Conservation (phyloP, 1,140 invertebrate genomes). For the Drosophila micromelanica region DNA sequence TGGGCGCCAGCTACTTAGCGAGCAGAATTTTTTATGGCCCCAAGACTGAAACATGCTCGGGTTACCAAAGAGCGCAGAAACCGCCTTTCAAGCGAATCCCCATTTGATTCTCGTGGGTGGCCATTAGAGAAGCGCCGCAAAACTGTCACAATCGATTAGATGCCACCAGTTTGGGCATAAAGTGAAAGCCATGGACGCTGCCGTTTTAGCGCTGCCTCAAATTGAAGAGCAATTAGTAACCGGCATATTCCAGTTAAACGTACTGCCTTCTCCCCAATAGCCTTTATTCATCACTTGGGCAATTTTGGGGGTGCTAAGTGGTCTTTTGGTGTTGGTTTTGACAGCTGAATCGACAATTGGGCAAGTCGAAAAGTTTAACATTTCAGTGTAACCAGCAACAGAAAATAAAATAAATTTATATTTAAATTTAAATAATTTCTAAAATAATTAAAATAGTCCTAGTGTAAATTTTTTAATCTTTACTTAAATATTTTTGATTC, state of each 20-base stretch:
- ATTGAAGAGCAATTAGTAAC: conserved; percentile 45
- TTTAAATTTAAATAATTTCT: too few relatives aligned
- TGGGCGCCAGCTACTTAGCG: conserved; percentile 51
- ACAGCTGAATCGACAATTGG: conserved; percentile 27
- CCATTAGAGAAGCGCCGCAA: conserved; percentile 21
- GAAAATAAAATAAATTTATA: too few relatives aligned
- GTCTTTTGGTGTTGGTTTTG: conserved; percentile 19
- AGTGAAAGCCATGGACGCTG: conserved; percentile 36
- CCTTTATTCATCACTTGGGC: neutral
- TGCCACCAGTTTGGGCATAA: conserved; percentile 1
- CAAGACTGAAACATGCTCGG: neutral
- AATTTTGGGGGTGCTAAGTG: conserved; percentile 21
- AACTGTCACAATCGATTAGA: conserved; percentile 28
- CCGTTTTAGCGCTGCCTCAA: conserved; percentile 10
- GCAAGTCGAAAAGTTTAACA: neutral
- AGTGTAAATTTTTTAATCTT: too few relatives aligned
- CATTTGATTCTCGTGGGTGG: conserved; percentile 17
- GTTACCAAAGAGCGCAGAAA: conserved; percentile 7
- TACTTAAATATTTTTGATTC: too few relatives aligned
- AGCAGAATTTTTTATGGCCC: conserved; percentile 52
- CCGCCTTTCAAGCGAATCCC: neutral
- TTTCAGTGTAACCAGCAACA: too few relatives aligned
- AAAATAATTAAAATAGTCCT: too few relatives aligned
- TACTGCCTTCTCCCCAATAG: neutral
- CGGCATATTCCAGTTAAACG: conserved; percentile 24